Conservation (phyloP, 2,113 vertebrate species). For the Labeo rohita region DNA sequence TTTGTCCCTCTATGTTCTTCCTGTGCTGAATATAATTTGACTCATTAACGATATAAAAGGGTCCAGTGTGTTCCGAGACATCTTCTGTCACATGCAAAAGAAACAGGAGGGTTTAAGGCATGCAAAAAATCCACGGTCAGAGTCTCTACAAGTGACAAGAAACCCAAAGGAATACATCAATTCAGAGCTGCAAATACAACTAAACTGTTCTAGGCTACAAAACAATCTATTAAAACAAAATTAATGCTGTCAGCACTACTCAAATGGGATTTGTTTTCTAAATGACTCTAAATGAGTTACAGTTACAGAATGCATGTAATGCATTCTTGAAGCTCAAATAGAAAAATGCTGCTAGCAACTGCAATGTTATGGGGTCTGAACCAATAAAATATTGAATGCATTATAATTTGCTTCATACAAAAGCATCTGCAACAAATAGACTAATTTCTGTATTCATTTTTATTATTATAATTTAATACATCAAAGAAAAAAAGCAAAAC, state of each 20-base stretch:
- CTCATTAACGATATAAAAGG: neutral
- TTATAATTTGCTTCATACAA: neutral
- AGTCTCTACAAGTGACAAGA: neutral
- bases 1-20: neutral
- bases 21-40: neutral
- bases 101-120: neutral
- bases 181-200: neutral
- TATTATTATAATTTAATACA: too few relatives aligned
- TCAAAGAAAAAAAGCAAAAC: too few relatives aligned
- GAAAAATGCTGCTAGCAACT: neutral
- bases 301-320: neutral
- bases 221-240: neutral
- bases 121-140: neutral
- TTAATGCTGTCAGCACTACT: neutral
- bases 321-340: neutral
- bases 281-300: neutral
- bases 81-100: neutral
- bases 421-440: neutral
- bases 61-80: neutral
- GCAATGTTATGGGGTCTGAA: neutral
- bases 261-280: neutral
- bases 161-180: neutral
- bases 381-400: neutral
- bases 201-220: neutral
- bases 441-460: too few relatives aligned